These are phyloP conservation scores for Xiphorhynchus erythropygius DNA, from an alignment of 2,797 vertebrate species.

Conservation along the genomic window DNA sequence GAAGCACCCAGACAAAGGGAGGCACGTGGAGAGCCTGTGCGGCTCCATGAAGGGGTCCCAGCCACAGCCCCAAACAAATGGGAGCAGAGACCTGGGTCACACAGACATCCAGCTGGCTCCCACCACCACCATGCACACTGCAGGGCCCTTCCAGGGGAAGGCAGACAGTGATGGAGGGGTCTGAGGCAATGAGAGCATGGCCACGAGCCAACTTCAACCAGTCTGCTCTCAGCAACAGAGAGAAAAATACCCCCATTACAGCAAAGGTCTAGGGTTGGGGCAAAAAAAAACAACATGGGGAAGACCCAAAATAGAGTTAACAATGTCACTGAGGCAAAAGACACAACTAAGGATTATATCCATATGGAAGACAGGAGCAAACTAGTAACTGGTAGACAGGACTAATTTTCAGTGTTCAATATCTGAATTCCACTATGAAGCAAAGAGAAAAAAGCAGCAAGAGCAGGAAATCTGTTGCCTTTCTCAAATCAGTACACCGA, in stretches of 20 bases:
- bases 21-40: background rate
- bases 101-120: background rate
- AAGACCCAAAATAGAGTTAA: background rate
- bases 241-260: background rate
- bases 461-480: background rate
- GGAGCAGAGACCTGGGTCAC: background rate
- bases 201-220: background rate
- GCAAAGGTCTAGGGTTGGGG: background rate
- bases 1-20: background rate
- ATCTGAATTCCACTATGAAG: background rate
- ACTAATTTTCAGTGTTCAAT: background rate
- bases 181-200: fast-evolving
- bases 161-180: background rate
- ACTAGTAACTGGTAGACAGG: background rate
- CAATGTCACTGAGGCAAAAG: background rate
- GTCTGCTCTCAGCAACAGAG: background rate
- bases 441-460: background rate
- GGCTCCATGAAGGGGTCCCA: background rate
- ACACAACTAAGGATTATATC: background rate
- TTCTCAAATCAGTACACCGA: background rate
- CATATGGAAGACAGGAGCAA: background rate
- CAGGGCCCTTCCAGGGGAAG: background rate
- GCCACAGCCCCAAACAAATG: background rate
- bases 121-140: fast-evolving
- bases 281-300: background rate